Percentiles rank a stretch among this genome's conserved stretches.
These are phyloP conservation scores for Dendrocincla tyrannina DNA, from an alignment of 2,797 vertebrate genomes.

Conservation along the genomic window DNA sequence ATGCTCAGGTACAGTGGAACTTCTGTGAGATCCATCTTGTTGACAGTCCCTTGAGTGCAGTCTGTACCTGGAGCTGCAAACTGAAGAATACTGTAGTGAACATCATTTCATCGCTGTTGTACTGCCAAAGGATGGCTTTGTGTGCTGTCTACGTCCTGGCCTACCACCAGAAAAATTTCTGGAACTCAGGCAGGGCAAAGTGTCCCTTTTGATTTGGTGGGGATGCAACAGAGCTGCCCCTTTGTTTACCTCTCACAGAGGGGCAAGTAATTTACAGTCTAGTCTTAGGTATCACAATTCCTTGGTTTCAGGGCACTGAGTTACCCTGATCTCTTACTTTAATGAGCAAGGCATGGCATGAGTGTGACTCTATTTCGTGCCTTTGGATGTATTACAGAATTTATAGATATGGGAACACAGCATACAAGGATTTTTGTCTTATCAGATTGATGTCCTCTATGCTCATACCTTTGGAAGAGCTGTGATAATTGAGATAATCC, in stretches of 20 bases:
- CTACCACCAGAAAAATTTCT: not conserved
- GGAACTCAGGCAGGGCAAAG: not conserved
- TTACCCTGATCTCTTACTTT: not conserved
- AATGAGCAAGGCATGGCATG: not conserved
- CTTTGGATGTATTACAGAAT: conserved; percentile 15
- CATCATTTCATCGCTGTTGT: not conserved
- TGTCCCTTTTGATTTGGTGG: not conserved
- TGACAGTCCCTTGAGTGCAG: not conserved
- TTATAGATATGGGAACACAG: conserved; percentile 33
- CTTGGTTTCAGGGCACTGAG: not conserved
- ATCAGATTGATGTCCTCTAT: conserved; percentile 62
- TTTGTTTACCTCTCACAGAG: not conserved
- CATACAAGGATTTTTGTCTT: conserved; percentile 54
- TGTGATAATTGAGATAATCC: conserved; percentile 65
- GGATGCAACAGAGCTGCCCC: not conserved
- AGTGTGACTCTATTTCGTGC: not conserved
- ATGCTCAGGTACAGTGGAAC: not conserved
- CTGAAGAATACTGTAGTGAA: not conserved
- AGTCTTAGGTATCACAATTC: not conserved
- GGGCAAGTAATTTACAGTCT: not conserved
- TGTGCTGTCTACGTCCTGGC: not conserved
- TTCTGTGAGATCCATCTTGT: not conserved
- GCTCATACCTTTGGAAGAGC: conserved; percentile 51
- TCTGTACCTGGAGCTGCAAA: not conserved
- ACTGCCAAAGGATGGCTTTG: not conserved